Evolutionary conservation across 2,888 invertebrate genomes (phyloP).

Genomic region (Ennomos quercinarius): DNA sequence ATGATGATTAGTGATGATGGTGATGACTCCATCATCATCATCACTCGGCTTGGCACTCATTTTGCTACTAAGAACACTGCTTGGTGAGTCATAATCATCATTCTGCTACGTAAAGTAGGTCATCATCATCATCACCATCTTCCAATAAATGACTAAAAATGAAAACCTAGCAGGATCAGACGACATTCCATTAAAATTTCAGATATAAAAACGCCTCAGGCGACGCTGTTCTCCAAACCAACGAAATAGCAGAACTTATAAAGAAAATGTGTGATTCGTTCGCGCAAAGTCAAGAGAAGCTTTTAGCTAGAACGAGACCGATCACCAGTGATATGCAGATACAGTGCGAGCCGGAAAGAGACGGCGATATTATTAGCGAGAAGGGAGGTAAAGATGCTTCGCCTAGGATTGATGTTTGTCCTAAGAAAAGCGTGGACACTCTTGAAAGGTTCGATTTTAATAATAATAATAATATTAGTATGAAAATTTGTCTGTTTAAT

Average conservation of each 20-base stretch:
- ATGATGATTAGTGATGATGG: too few relatives aligned
- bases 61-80: constrained; percentile 63
- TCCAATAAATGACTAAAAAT: too few relatives aligned
- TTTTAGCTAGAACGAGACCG: constrained; percentile 52
- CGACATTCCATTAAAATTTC: constrained; percentile 12
- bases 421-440: constrained; percentile 30
- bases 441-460: constrained; percentile 10
- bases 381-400: constrained; percentile 14
- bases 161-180: too few relatives aligned
- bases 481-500: too few relatives aligned
- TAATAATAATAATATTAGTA: too few relatives aligned
- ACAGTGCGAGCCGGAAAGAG: constrained; percentile 58
- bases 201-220: constrained; percentile 75
- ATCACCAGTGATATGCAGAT: constrained; percentile 68
- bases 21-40: too few relatives aligned
- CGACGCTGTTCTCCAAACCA: constrained; percentile 64
- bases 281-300: constrained; percentile 64
- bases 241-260: constrained; percentile 71
- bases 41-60: constrained; percentile 49
- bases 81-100: constrained; percentile 22
- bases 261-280: constrained; percentile 77
- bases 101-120: too few relatives aligned
- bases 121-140: too few relatives aligned
- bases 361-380: constrained; percentile 14
- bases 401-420: constrained; percentile 12